Evolutionary conservation across 2,113 vertebrate species (phyloP).

Genomic region (Pelecanoides urinatrix): DNA sequence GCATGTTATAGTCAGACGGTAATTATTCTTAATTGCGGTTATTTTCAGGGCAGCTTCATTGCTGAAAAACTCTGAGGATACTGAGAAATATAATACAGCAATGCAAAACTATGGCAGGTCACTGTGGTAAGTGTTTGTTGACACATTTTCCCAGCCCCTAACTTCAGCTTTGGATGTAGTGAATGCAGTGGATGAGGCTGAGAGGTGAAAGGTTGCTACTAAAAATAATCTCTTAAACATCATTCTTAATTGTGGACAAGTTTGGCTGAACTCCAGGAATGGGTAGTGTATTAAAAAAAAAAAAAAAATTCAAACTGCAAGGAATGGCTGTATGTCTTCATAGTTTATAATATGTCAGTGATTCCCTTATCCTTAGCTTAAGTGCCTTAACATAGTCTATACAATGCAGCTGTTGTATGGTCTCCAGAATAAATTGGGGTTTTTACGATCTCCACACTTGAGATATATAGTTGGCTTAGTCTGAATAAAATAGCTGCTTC

Average conservation of each 20-base stretch:
- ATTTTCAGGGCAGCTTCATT: conserved; percentile 82
- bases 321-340: not conserved
- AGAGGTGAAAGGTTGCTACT: not conserved
- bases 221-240: not conserved
- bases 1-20: not conserved
- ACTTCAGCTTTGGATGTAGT: not conserved
- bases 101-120: conserved; percentile 85
- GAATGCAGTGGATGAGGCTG: not conserved
- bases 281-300: not conserved
- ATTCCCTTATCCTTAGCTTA: not conserved
- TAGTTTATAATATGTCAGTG: not conserved
- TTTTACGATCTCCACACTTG: not conserved
- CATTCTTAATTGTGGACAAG: not conserved
- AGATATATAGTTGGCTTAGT: not conserved
- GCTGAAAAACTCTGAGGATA: conserved; percentile 73
- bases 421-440: not conserved
- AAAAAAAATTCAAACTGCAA: not conserved
- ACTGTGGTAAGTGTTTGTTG: conserved; percentile 81
- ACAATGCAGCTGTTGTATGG: not conserved
- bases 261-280: not conserved
- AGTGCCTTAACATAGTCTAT: not conserved
- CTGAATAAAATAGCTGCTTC: not conserved
- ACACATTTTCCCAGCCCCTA: not conserved
- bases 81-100: conserved; percentile 75
- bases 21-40: not conserved